phyloP scores from a whole-genome alignment of 1,140 invertebrate species.

The Bilobella aurantiaca region DNA sequence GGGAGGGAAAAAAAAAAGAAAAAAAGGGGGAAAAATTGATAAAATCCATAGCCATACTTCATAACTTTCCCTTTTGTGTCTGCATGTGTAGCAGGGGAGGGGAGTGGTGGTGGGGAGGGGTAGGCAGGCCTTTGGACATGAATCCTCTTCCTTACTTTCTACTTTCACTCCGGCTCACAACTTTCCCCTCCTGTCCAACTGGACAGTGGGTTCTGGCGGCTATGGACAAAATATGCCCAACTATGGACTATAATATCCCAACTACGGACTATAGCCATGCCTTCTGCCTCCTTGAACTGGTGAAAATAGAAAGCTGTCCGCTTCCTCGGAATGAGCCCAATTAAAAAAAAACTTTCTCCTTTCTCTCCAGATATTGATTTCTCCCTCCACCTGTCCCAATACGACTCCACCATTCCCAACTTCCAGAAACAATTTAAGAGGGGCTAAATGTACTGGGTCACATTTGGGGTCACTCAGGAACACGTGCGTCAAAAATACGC shows the following conservation, averaged over 20 bases:
- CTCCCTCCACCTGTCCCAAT: neutral
- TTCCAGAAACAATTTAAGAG: too few relatives aligned
- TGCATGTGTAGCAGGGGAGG: neutral
- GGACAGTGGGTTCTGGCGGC: too few relatives aligned
- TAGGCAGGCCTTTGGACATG: too few relatives aligned
- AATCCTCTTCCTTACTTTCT: too few relatives aligned
- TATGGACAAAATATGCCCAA: too few relatives aligned
- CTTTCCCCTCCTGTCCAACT: neutral
- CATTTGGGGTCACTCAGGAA: too few relatives aligned
- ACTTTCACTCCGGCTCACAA: too few relatives aligned
- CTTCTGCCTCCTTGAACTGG: neutral
- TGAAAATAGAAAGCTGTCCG: conserved; percentile 1
- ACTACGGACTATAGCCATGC: too few relatives aligned
- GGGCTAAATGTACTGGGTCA: too few relatives aligned
- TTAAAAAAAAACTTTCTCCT: neutral
- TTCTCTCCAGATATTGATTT: conserved; percentile 6
- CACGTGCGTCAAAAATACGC: too few relatives aligned
- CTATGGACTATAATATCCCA: too few relatives aligned
- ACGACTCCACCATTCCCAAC: too few relatives aligned
- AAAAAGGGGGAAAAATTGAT: neutral
- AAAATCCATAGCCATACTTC: conserved; percentile 6
- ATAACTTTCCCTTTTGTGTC: conserved; percentile 3
- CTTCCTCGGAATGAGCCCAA: neutral
- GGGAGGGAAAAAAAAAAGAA: neutral
- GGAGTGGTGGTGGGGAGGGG: neutral